Base-by-base conservation (phyloP, 35 echinoderm and acorn worm genomes). In the Patiria miniata region DNA sequence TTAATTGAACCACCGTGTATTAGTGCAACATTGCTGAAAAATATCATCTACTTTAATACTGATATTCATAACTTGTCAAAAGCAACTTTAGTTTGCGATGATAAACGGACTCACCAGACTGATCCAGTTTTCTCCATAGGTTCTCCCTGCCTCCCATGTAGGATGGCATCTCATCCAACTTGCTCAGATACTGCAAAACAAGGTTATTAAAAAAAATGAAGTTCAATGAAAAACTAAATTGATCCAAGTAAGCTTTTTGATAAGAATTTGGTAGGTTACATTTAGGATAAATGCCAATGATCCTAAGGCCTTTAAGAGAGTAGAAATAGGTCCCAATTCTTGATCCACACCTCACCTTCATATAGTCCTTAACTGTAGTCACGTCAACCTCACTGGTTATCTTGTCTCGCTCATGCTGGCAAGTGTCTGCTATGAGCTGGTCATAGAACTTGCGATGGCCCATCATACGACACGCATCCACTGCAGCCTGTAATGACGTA, bases 391-490 rank as follows among this genome's bases (percentile, higher is more conserved):
- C 96, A 80, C 94, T 92, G 28, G 96, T 94, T 32, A 99, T 99
- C 44, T 83, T 91, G 42, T 99, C 89, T 38, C 85, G 80, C 54
- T 95, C 93, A 39, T 99, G 90, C 52, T 99, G 96, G 52, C 96
- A 99, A 8, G 96, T 88, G 77, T 99, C 96, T 15, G 96, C 79
- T 37, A 99, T 92, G 87, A 99, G 91, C 86, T 99, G 96, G 80
- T 99, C 96, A 76, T 99, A 99, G 58, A 99, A 99, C 29, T 94
- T 88, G 1, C 96, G 81, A 77, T 99, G 77, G 68, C 96, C 96
- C 96, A 99, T 99, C 96, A 95, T 89, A 10, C 87, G 79, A 84
- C 96, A 99, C 21, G 96, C 96, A 92, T 99, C 96, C 39, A 83
- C 87, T 36, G 96, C 93, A 77, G 96, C 96, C 96, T 98, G 78